Evolutionary conservation across 2,113 vertebrate species (phyloP).

Genomic region (Epinephelus cyanopodus): DNA sequence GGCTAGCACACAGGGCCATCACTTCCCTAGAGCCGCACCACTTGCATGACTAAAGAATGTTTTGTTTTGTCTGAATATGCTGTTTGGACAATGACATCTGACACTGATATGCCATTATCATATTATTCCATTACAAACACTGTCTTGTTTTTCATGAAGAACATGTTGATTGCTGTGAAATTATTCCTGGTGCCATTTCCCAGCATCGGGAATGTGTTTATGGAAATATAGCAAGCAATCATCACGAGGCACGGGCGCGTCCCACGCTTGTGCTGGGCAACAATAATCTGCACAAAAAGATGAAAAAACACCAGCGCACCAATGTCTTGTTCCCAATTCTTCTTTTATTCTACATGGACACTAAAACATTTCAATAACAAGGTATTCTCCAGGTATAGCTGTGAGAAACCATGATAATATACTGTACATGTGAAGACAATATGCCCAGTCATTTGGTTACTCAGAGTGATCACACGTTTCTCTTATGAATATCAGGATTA

Average conservation of each 20-base stretch:
- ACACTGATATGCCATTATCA: not conserved
- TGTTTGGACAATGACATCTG: no score
- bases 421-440: not conserved
- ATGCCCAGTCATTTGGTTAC: not conserved
- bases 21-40: no score
- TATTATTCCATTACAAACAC: not conserved
- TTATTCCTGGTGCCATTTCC: not conserved
- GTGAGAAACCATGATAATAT: not conserved
- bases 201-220: not conserved
- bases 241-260: not conserved
- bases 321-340: not conserved
- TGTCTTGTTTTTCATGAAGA: not conserved
- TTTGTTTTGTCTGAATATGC: no score
- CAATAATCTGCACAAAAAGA: not conserved
- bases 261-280: not conserved
- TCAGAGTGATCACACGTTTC: not conserved
- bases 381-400: no score
- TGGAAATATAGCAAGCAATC: not conserved
- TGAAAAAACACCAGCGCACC: not conserved
- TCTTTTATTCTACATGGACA: not conserved
- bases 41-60: no score
- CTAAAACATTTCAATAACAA: not conserved
- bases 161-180: slow-evolving; percentile 5
- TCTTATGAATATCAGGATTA: not conserved
- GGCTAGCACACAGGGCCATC: no score